Percentiles rank a stretch among this genome's conserved stretches.
Evolutionary conservation across 1,140 invertebrate genomes (phyloP).

Genomic region (Zelostemma sp.): DNA sequence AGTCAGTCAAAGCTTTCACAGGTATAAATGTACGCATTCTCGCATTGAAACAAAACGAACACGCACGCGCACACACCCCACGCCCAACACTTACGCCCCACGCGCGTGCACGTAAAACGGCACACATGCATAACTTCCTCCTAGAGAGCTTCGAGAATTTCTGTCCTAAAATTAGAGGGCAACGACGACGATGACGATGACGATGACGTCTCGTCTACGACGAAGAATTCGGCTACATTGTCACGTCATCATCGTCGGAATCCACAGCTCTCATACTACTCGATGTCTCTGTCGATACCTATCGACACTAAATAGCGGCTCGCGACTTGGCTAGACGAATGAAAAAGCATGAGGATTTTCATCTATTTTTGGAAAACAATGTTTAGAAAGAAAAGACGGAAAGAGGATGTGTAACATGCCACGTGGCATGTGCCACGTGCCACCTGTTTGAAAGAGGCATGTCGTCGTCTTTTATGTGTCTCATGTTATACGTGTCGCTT

Average conservation of each 20-base stretch:
- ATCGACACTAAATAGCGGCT: constrained; percentile 1
- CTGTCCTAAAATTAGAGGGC: constrained; percentile 6
- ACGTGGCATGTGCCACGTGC: background rate
- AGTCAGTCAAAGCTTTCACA: constrained; percentile 42
- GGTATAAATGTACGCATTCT: constrained; percentile 33
- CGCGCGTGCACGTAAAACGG: constrained; percentile 8
- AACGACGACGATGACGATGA: no score
- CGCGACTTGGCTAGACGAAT: background rate
- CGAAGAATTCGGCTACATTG: no score
- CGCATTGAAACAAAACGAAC: no score
- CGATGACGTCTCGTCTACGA: no score
- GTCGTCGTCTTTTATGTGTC: constrained; percentile 33
- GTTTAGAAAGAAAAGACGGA: constrained; percentile 2
- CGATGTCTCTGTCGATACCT: constrained; percentile 26
- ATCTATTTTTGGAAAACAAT: background rate
- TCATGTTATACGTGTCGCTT: constrained; percentile 44
- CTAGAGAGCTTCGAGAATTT: constrained; percentile 21
- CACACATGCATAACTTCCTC: constrained; percentile 28
- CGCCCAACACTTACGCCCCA: no score
- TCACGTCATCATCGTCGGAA: background rate
- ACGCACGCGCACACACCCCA: no score
- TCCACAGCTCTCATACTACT: constrained; percentile 10
- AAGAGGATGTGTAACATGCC: constrained; percentile 3
- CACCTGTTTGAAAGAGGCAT: constrained; percentile 35
- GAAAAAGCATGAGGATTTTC: constrained; percentile 9